These are phyloP conservation scores for Centruroides sculpturatus DNA, from an alignment of 1,140 invertebrate genomes.

Conservation along the genomic window DNA sequence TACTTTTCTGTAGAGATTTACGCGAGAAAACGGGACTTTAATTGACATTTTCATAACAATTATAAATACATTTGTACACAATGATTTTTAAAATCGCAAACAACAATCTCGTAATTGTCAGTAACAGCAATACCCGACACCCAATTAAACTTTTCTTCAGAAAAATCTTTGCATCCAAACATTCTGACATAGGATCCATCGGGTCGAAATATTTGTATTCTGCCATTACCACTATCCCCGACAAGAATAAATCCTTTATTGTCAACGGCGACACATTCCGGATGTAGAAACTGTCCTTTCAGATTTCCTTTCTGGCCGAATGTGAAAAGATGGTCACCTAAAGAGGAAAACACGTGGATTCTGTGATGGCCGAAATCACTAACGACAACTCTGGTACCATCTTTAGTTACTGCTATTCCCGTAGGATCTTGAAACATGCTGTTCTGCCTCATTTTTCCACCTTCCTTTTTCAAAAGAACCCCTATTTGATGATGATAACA, in stretches of 20 bases:
- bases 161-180: conserved; percentile 50
- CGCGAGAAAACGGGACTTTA: too few relatives aligned
- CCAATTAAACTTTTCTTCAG: conserved; percentile 38
- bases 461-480: conserved; percentile 17
- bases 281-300: conserved; percentile 91
- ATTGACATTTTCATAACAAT: too few relatives aligned
- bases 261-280: conserved; percentile 91
- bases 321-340: conserved; percentile 46
- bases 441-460: conserved; percentile 9
- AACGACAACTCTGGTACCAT: conserved; percentile 29
- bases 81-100: conserved; percentile 95
- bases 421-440: conserved; percentile 49
- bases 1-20: too few relatives aligned
- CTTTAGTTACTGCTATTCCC: conserved; percentile 42
- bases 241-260: conserved; percentile 95
- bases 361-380: conserved; percentile 49
- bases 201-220: conserved; percentile 93
- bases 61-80: conserved; percentile 81
- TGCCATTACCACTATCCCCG: conserved; percentile 96
- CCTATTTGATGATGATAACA: conserved; percentile 40
- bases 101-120: conserved; percentile 80
- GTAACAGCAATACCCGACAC: conserved; percentile 86
- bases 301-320: conserved; percentile 83
- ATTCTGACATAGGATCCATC: conserved; percentile 70
- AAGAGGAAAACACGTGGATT: conserved; percentile 34